Percentiles rank a stretch among this genome's conserved stretches.
Evolutionary conservation across 2,888 invertebrate species (phyloP).

Genomic region (Stramonita haemastoma): DNA sequence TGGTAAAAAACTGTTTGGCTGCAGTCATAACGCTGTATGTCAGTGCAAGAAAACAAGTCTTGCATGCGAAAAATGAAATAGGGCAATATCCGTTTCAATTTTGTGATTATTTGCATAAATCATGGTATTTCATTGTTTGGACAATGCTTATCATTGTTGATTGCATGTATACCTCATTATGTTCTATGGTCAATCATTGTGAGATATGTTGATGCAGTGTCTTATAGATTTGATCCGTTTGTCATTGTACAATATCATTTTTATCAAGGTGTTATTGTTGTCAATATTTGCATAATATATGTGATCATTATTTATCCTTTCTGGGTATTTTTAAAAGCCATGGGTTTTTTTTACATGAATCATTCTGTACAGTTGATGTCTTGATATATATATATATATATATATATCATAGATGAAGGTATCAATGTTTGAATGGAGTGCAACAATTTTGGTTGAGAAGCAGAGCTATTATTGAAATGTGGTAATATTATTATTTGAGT

Average conservation of each 20-base stretch:
- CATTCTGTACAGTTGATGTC: too few species aligned
- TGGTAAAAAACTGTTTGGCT: too few species aligned
- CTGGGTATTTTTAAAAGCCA: background rate
- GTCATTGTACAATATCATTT: background rate
- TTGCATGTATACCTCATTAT: conserved; percentile 7
- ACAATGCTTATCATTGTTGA: background rate
- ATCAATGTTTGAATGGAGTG: background rate
- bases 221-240: background rate
- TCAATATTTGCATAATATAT: conserved; percentile 25
- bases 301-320: conserved; percentile 18
- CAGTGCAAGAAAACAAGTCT: background rate
- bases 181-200: background rate
- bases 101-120: conserved; percentile 24
- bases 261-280: background rate
- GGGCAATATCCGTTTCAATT: background rate
- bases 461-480: too few species aligned
- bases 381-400: too few species aligned
- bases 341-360: background rate
- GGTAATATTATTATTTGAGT: too few species aligned
- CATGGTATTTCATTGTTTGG: background rate
- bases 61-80: background rate
- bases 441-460: background rate
- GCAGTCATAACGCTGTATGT: too few species aligned
- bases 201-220: background rate
- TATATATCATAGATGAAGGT: background rate